Evolutionary conservation across 2,888 invertebrate species (phyloP).

Genomic region (Colostygia pectinataria): DNA sequence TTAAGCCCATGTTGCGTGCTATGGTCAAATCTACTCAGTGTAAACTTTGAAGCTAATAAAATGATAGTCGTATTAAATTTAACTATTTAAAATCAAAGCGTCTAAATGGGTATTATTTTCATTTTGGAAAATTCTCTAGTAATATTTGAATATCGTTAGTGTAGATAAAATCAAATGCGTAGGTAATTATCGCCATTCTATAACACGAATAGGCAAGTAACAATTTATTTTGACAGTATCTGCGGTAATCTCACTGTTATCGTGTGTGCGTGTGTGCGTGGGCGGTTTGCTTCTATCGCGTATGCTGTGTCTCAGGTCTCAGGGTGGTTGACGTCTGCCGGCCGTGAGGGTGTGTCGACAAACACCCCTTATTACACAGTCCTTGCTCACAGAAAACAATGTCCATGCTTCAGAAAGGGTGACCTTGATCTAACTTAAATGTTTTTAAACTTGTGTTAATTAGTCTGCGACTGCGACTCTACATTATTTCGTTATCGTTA

Average conservation of each 20-base stretch:
- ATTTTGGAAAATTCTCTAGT: no score
- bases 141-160: no score
- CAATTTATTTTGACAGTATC: conserved; percentile 16
- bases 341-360: conserved; percentile 17
- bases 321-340: neutral
- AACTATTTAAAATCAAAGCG: no score
- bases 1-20: no score
- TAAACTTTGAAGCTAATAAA: no score
- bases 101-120: no score
- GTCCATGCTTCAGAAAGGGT: conserved; percentile 7
- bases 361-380: conserved; percentile 8
- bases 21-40: no score
- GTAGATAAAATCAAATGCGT: neutral
- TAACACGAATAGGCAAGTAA: neutral
- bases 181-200: neutral
- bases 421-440: conserved; percentile 9
- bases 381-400: conserved; percentile 19
- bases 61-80: no score
- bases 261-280: neutral
- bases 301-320: neutral
- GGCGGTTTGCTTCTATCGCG: no score
- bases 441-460: no score
- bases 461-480: no score
- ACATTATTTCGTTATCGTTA: no score
- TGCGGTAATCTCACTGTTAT: conserved; percentile 10